Base-by-base conservation (phyloP, 1,140 invertebrate genomes). In the Parapsyche elsis region DNA sequence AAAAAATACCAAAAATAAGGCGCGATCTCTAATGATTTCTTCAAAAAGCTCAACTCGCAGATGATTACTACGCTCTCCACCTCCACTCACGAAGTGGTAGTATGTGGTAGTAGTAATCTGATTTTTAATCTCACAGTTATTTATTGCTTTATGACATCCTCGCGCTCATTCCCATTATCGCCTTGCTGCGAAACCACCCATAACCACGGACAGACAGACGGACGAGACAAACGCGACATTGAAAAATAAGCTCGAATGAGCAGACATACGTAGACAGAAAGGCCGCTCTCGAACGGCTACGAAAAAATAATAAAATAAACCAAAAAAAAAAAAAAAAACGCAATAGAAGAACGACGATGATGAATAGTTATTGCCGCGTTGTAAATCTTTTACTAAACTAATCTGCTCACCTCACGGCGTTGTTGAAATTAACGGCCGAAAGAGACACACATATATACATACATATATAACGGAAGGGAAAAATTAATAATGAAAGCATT, bases 331-430 rank as follows among this genome's bases (percentile, higher is more conserved):
- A 23, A 67, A 67, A 79, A 79, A 79, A 81, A 81, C 70, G n/a
- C n/a, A n/a, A n/a, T n/a, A n/a, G n/a, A n/a, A n/a, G n/a, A 30
- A 70, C 12, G 24, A 67, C 23, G 64, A 76, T 83, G 81, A 83
- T 81, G 81, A 79, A 83, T 83, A 79, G 79, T 83, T 83, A 83
- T 81, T 83, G 80, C 79, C 81, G 53, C 77, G 78, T 81, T 81
- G 81, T 83, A 83, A 83, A 83, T 83, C 81, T 83, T 80, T 76
- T 79, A 74, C 81, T 82, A 74, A 81, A 79, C 81, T 81, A 79
- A 76, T 71, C 57, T 45, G 49, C 21, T 67, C 71, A 75, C 57
- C 71, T 49, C 78, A 76, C 12, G 45, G 44, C 78, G 59, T 76
- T 71, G 76, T 79, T 75, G 59, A 71, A 81, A 78, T 77, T 57